Evolutionary conservation across 2,113 vertebrate genomes (phyloP).

Genomic region (Pseudopipra pipra): DNA sequence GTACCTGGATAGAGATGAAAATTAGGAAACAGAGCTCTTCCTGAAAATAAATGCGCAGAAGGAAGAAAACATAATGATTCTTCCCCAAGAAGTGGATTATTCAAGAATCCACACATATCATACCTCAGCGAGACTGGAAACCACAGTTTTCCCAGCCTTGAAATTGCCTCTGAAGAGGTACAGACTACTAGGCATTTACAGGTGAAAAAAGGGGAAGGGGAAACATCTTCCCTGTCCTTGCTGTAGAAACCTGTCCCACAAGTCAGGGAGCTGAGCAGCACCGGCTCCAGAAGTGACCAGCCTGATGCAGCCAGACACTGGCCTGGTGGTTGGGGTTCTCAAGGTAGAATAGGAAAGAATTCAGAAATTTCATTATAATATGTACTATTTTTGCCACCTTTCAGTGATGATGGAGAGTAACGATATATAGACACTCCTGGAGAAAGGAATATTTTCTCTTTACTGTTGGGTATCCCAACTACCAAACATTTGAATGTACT

Average conservation of each 20-base stretch:
- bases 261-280: rapidly evolving
- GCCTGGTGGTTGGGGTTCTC: not conserved
- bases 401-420: not conserved
- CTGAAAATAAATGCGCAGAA: not conserved
- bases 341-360: not conserved
- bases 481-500: not conserved
- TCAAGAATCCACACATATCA: not conserved
- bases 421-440: not conserved
- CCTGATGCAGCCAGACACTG: not conserved
- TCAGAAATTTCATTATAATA: not conserved
- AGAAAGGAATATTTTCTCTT: not conserved
- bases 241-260: not conserved
- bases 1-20: not conserved
- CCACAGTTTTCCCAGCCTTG: not conserved
- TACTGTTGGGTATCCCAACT: not conserved
- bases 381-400: not conserved
- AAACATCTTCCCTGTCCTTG: not conserved
- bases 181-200: not conserved
- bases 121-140: rapidly evolving
- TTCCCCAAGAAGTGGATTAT: not conserved
- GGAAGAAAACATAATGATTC: not conserved
- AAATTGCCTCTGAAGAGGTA: not conserved
- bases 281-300: not conserved
- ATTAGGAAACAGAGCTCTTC: not conserved
- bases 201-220: not conserved